phyloP scores from a whole-genome alignment of 2,888 invertebrate species.

The Coecobrya sp. region DNA sequence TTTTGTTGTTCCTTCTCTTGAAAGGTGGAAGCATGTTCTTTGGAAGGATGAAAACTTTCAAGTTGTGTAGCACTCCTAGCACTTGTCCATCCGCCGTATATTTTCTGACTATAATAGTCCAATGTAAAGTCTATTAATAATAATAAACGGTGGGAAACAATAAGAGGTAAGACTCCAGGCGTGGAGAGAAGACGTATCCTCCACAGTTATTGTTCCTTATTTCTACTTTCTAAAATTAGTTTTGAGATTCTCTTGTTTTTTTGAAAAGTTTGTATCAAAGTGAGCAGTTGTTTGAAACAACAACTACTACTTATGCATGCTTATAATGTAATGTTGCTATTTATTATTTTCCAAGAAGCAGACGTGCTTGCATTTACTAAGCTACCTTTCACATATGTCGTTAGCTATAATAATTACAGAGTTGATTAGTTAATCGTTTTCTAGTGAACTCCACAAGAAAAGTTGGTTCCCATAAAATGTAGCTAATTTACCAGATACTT shows the following conservation, averaged over 20 bases:
- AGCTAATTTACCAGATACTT: constrained; percentile 50
- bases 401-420: constrained; percentile 32
- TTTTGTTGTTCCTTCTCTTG: background rate
- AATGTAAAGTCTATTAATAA: constrained; percentile 52
- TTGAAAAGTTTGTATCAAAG: background rate
- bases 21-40: constrained; percentile 40
- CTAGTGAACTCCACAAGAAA: background rate
- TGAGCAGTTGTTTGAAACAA: background rate
- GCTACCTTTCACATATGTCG: constrained; percentile 1
- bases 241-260: constrained; percentile 8
- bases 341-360: constrained; percentile 29
- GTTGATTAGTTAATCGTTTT: constrained; percentile 32
- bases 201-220: background rate
- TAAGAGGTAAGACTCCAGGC: background rate
- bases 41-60: constrained; percentile 14
- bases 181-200: background rate
- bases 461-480: constrained; percentile 13
- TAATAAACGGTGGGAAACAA: background rate
- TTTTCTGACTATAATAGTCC: background rate
- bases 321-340: constrained; percentile 1
- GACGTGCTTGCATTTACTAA: background rate
- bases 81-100: background rate
- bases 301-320: background rate
- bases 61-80: background rate
- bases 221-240: background rate